Conservation (phyloP, 2,113 vertebrate species). For the Polypterus bichir region DNA sequence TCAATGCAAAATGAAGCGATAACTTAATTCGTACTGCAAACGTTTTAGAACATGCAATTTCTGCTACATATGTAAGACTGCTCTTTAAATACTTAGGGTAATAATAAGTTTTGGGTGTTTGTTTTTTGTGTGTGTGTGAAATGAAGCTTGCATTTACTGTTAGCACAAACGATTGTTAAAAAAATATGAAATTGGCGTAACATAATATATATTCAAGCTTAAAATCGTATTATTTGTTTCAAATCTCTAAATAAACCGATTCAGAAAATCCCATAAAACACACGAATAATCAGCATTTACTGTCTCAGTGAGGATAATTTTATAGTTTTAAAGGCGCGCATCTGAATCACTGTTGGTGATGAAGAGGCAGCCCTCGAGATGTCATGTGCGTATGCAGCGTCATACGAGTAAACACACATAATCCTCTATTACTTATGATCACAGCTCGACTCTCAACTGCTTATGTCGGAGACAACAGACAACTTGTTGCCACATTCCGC, state of each 20-base stretch:
- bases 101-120: no score
- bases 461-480: constrained; percentile 12
- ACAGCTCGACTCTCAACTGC: constrained; percentile 43
- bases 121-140: no score
- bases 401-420: constrained; percentile 24
- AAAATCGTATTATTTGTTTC: background rate
- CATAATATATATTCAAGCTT: background rate
- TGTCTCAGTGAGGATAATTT: constrained; percentile 17
- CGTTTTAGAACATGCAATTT: no score
- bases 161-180: no score
- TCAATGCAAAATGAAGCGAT: no score
- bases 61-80: no score
- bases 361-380: constrained; percentile 35
- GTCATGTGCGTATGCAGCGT: constrained; percentile 27
- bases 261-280: background rate
- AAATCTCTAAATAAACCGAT: background rate
- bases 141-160: no score
- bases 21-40: no score
- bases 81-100: no score
- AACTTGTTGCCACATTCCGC: constrained; percentile 44
- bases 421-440: constrained; percentile 34
- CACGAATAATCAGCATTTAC: background rate
- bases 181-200: background rate
- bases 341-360: constrained; percentile 26
- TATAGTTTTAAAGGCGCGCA: constrained; percentile 12